These are phyloP conservation scores for Alviniconcha strummeri DNA, from an alignment of 2,888 invertebrate genomes.

Conservation along the genomic window DNA sequence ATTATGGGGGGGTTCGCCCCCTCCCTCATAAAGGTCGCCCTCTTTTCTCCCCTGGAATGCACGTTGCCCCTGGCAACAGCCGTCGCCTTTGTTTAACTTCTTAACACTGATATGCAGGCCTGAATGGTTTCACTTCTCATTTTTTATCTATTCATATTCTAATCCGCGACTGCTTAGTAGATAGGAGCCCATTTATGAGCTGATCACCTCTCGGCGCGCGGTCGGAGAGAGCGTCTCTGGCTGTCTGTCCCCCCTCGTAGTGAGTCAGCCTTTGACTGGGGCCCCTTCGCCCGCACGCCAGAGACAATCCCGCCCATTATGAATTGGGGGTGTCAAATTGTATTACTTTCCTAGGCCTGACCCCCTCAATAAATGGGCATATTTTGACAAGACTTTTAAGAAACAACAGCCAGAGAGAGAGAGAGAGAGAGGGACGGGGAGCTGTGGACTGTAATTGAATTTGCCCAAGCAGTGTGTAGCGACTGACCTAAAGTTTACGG, in stretches of 20 bases:
- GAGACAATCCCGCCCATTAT: slow-evolving; percentile 49
- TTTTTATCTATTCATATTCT: slow-evolving; percentile 46
- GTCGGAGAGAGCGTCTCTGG: not conserved
- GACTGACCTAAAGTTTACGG: slow-evolving; percentile 47
- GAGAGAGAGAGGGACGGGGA: not conserved
- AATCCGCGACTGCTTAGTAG: slow-evolving; percentile 43
- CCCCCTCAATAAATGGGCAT: slow-evolving; percentile 48
- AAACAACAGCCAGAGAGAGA: slow-evolving; percentile 48
- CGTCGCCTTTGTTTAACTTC: slow-evolving; percentile 52
- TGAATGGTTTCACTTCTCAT: slow-evolving; percentile 42
- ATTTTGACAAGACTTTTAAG: slow-evolving; percentile 49
- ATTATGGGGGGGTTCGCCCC: slow-evolving; percentile 39
- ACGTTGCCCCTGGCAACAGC: slow-evolving; percentile 47
- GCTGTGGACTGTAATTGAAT: slow-evolving; percentile 49
- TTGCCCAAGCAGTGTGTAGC: slow-evolving; percentile 41
- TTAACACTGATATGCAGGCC: slow-evolving; percentile 40
- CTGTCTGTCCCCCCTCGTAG: slow-evolving; percentile 19
- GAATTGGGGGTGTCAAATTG: slow-evolving; percentile 39
- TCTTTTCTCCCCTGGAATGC: slow-evolving; percentile 42
- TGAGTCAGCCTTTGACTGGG: slow-evolving; percentile 21
- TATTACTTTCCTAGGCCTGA: slow-evolving; percentile 40
- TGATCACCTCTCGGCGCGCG: slow-evolving; percentile 28
- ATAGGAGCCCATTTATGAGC: slow-evolving; percentile 47
- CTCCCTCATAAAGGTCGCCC: slow-evolving; percentile 36
- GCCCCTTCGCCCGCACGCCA: slow-evolving; percentile 28